These are phyloP conservation scores for Amblyopsis rosae DNA, from an alignment of 2,113 vertebrate species.

Conservation along the genomic window DNA sequence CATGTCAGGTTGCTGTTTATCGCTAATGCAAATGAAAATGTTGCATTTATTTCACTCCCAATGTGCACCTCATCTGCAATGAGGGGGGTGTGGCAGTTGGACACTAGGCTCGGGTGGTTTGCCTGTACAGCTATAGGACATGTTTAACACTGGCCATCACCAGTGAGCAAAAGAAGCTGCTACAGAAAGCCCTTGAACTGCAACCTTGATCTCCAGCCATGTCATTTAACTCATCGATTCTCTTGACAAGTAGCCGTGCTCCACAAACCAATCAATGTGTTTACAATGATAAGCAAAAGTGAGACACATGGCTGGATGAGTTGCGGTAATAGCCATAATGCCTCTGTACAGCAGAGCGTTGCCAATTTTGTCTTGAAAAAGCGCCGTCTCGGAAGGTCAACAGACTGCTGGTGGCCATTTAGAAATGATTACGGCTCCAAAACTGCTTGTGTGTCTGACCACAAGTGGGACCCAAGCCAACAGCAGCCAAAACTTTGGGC, in stretches of 20 bases:
- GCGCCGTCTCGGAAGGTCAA: conserved; percentile 10
- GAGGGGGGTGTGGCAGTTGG: no score
- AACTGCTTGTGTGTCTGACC: conserved; percentile 23
- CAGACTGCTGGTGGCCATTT: conserved; percentile 8
- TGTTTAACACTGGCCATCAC: conserved; percentile 8
- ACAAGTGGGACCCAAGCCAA: conserved; percentile 11
- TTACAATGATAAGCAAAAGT: conserved; percentile 35
- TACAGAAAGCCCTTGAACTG: conserved; percentile 1
- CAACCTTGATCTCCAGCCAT: conserved; percentile 22
- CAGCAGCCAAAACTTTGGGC: conserved; percentile 11
- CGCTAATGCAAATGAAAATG: no score
- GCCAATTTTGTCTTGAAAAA: conserved; percentile 19
- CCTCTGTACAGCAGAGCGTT: conserved; percentile 30
- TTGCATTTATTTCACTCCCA: no score
- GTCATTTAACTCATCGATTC: conserved; percentile 23
- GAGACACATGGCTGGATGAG: conserved; percentile 22
- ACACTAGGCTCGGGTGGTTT: no score
- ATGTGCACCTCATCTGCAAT: no score
- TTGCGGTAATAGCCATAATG: conserved; percentile 25
- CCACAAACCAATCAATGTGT: conserved; percentile 40
- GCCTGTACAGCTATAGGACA: not conserved
- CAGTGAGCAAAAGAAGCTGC: not conserved
- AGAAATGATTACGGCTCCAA: conserved; percentile 11
- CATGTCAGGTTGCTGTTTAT: no score
- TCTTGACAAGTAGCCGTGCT: conserved; percentile 26